These are phyloP conservation scores for Etheostoma cragini DNA, from an alignment of 2,113 vertebrate species.

Conservation along the genomic window DNA sequence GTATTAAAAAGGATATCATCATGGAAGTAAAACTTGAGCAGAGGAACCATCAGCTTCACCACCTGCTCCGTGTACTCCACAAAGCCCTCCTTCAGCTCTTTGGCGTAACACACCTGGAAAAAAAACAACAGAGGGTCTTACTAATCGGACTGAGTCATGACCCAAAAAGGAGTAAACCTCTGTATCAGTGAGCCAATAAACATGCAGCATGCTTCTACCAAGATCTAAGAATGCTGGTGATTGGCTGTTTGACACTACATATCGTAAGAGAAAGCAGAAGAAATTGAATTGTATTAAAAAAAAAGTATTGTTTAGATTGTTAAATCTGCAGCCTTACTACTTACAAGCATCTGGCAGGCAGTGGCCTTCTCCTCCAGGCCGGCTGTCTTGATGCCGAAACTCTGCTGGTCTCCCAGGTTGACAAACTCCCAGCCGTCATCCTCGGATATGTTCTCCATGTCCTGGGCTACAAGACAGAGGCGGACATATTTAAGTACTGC, in stretches of 20 bases:
- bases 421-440: conserved; percentile 99
- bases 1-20: conserved; percentile 94
- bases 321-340: conserved; percentile 35
- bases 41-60: conserved; percentile 98
- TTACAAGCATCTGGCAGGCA: conserved; percentile 98
- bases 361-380: conserved; percentile 99
- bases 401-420: conserved; percentile 98
- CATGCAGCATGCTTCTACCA: too few relatives aligned
- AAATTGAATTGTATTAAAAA: too few relatives aligned
- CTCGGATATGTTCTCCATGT: conserved; percentile 99
- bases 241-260: too few relatives aligned
- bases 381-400: conserved; percentile 98
- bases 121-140: background rate
- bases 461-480: conserved; percentile 87
- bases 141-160: too few relatives aligned
- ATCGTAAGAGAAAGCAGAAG: too few relatives aligned
- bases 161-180: too few relatives aligned
- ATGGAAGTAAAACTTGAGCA: conserved; percentile 98
- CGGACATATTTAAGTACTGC: background rate
- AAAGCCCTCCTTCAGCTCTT: conserved; percentile 98
- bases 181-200: too few relatives aligned
- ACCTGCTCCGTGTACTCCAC: conserved; percentile 99
- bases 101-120: conserved; percentile 96
- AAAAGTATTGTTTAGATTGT: too few relatives aligned
- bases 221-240: too few relatives aligned